phyloP scores from a whole-genome alignment of 2,888 invertebrate genomes.

The Troides helena region DNA sequence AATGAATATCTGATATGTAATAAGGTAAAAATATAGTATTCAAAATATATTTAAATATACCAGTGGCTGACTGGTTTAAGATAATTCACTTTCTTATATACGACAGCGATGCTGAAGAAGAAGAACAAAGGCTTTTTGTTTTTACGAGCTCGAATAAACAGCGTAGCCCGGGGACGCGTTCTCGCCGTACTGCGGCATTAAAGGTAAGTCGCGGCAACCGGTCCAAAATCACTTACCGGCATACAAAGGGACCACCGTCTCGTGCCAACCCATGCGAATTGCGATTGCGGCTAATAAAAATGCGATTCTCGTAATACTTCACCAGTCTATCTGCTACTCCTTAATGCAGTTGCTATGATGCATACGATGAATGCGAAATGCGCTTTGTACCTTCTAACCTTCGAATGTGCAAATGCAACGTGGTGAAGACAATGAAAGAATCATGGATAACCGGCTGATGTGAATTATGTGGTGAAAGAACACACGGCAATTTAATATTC shows the following conservation, averaged over 20 bases:
- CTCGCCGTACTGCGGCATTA: conserved; percentile 9
- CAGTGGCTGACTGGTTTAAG: conserved; percentile 1
- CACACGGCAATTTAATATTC: conserved; percentile 9
- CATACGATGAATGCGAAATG: conserved; percentile 69
- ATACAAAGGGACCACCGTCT: conserved; percentile 34
- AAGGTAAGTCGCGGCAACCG: conserved; percentile 25
- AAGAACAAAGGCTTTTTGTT: conserved; percentile 14
- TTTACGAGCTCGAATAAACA: conserved; percentile 17
- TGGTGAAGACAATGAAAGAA: conserved; percentile 31
- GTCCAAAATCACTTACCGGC: conserved; percentile 30
- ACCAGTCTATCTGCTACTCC: conserved; percentile 59
- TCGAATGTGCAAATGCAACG: conserved; percentile 39
- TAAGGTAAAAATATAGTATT: background rate
- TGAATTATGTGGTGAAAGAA: conserved; percentile 16
- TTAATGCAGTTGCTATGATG: conserved; percentile 56
- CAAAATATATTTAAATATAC: background rate
- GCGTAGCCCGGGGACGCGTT: conserved; percentile 1
- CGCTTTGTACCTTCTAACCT: conserved; percentile 52
- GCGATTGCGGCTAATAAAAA: conserved; percentile 68
- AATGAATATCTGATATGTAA: no score
- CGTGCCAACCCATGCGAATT: conserved; percentile 39
- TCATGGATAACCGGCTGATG: conserved; percentile 22
- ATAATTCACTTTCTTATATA: conserved; percentile 16
- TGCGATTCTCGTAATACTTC: conserved; percentile 64
- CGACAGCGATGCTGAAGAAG: background rate